Conservation (phyloP, 2,113 vertebrate species). For the Hippocampus mohnikei region DNA sequence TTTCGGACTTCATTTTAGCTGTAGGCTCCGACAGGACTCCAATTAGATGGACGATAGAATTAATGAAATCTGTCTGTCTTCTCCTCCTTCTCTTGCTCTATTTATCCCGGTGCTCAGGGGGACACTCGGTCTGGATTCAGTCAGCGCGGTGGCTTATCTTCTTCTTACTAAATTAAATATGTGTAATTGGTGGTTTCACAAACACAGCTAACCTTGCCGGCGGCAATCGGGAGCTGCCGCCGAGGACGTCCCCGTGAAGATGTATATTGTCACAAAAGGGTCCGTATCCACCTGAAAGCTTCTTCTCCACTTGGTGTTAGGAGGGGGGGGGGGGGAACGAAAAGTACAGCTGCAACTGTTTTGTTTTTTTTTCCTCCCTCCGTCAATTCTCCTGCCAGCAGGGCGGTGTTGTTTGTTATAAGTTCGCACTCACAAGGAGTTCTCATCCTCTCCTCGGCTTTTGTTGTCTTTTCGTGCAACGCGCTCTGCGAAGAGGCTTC, state of each 20-base stretch:
- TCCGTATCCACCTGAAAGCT: conserved; percentile 8
- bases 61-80: conserved; percentile 66
- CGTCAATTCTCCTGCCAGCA: conserved; percentile 54
- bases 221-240: conserved; percentile 46
- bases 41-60: conserved; percentile 68
- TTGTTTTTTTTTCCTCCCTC: not conserved
- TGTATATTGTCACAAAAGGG: conserved; percentile 38
- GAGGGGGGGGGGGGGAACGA: conserved; percentile 1
- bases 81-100: conserved; percentile 63
- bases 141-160: conserved; percentile 51
- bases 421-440: conserved; percentile 51
- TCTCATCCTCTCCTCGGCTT: conserved; percentile 23
- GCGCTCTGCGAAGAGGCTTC: not conserved
- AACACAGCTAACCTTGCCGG: conserved; percentile 71
- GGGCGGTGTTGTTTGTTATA: conserved; percentile 46
- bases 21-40: conserved; percentile 61
- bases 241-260: conserved; percentile 52
- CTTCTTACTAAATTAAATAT: conserved; percentile 70
- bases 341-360: not conserved
- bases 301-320: conserved; percentile 13
- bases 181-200: conserved; percentile 72
- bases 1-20: conserved; percentile 66
- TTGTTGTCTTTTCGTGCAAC: conserved; percentile 10
- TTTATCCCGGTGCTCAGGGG: conserved; percentile 69
- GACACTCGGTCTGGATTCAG: conserved; percentile 71